Evolutionary conservation across 2,113 vertebrate species (phyloP).

Genomic region (Pseudorhombus dupliciocellatus): DNA sequence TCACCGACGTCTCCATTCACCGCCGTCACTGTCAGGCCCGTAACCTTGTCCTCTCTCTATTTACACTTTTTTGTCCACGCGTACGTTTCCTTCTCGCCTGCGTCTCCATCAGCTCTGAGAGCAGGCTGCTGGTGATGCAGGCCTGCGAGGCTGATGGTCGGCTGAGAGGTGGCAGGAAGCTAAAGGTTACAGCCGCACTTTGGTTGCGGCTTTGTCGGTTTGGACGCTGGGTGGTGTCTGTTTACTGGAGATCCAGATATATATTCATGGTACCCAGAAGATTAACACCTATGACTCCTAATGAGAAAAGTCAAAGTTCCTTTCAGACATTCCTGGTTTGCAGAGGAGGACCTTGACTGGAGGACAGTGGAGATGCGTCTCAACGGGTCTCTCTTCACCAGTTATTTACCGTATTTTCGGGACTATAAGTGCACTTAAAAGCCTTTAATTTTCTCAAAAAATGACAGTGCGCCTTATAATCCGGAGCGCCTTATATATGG

Average conservation of each 20-base stretch:
- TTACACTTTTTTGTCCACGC: constrained; percentile 52
- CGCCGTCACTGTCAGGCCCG: constrained; percentile 15
- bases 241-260: no score
- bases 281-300: neutral
- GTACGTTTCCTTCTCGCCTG: constrained; percentile 14
- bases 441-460: no score
- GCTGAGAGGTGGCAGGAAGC: constrained; percentile 7
- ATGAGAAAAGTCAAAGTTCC: no score
- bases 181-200: constrained; percentile 27
- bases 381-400: no score
- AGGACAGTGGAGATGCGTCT: no score
- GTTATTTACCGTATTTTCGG: no score
- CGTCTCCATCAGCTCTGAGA: constrained; percentile 35
- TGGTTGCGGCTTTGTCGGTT: neutral
- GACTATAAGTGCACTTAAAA: no score
- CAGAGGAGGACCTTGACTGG: no score
- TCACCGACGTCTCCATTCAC: constrained; percentile 26
- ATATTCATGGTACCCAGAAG: neutral
- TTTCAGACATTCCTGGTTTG: no score
- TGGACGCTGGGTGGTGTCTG: neutral
- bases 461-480: no score
- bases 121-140: constrained; percentile 27
- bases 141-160: constrained; percentile 20
- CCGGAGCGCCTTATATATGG: no score
- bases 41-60: constrained; percentile 46